Evolutionary conservation across 2,888 invertebrate genomes (phyloP), one percentile per base, ranked within the genome.

Genomic region (Argynnis bischoffii): DNA sequence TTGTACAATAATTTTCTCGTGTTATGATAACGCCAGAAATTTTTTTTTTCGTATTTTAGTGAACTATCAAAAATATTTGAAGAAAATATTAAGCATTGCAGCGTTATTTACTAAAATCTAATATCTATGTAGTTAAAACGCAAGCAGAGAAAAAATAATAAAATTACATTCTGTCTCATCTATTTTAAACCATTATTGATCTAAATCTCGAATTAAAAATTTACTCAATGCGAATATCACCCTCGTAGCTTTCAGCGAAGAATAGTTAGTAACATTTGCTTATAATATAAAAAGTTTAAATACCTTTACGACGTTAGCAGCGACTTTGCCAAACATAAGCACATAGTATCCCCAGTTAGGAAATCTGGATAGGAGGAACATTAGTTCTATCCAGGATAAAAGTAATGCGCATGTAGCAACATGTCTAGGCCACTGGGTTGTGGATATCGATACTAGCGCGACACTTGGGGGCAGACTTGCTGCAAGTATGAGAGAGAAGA

Each of bases 311-410:
- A 94, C 93, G 80, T 94, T 94, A 1, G 87, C 83, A 0, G 94
- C 93, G 1, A 94, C 94, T 75, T 93, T 93, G n/a, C 93, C 93
- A 81, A 94, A 94, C 94, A 94, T 94, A 6, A 94, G 87, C 1
- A 94, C 93, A 80, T 94, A 94, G 76, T 93, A 93, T 1, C 94
- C 94, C 88, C 93, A 93, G 63, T 90, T 92, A 0, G 94, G 94
- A 69, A 94, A 93, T 64, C 94, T 85, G 0, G 94, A 94, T 2
- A 94, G 78, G 1, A 94, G 79, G 66, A 94, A 93, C 90, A 94
- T 93, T 76, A 94, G 85, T 74, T 94, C 93, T 14, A 93, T 76
- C 94, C 94, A 94, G 0, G 93, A 87, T 3, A 94, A 77, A 14
- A 94, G 87, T 31, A 94, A 74, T 0, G 94, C 93, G 8, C 92